Evolutionary conservation across 2,888 invertebrate genomes (phyloP), one percentile per base, ranked within the genome.

Genomic region (Drosophila kambysellisi): DNA sequence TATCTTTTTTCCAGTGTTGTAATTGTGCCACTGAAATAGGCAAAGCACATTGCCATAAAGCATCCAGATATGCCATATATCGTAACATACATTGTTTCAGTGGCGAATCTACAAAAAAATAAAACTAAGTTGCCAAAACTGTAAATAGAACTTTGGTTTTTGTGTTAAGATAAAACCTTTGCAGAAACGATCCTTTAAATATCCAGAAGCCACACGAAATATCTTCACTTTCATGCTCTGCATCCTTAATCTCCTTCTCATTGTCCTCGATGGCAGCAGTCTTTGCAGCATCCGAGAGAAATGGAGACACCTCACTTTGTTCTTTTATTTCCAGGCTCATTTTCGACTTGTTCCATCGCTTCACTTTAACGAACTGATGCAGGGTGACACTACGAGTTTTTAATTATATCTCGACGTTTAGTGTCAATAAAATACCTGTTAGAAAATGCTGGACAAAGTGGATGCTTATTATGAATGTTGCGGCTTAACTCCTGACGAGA

Each of bases 1-100:
- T 95, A 96, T 79, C 96, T 94, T 89, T 96, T 96, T 90, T 96
- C 96, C 79, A 96, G 92, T 2, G 96, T 96, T 30, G 96, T 95
- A 65, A 96, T 95, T 12, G 95, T 96, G 8, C 95, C 96, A 83
- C 95, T 95, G 88, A 95, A 96, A 88, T 96, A 96, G 3, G 96
- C 94, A 88, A 94, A 95, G 72, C 95, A 95, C 76, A 96, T 95
- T 15, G 95, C 94, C 88, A 95, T 95, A 68, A 95, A 94, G 81
- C 95, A 95, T 1, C 95, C 96, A 12, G 95, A 93, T n/a, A 95
- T 90, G n/a, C 96, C 95, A 81, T 95, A 96, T 0, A 96, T 92
- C 66, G 95, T 93, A 4, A 95, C 92, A 64, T 92, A 93, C 33
- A 90, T 84, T 29, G 91, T 91, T 78, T 92, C 92, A 89, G 91